Evolutionary conservation across 2,113 vertebrate genomes (phyloP), one percentile per base, ranked within the genome.

Genomic region (Gambusia affinis): DNA sequence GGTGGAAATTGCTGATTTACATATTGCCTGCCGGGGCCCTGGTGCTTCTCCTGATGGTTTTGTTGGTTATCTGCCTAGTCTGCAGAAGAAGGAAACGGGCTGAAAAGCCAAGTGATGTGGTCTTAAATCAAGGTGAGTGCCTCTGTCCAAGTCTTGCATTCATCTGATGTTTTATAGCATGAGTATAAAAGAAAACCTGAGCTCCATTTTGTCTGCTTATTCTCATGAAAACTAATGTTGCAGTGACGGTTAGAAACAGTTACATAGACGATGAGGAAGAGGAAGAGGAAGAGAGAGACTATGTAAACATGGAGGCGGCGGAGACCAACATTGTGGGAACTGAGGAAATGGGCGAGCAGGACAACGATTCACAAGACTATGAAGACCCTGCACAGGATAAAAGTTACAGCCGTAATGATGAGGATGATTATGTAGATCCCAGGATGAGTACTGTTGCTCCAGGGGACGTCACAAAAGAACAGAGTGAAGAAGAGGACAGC

Each of bases 51-150:
- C 31, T 60, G 35, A 31, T 65, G 35, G 29, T 66, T 51, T 31
- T 65, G 22, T 4, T 35, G 47, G 35, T 66, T 30, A 37, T 66
- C 15, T 31, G 63, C 19, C 63, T 78, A 47, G 24, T 72, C 54
- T 12, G 37, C 14, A 60, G 51, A 17, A 69, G 42, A 66, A 64
- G 67, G 54, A 28, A 1, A 28, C 47, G 0, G 24, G 8, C 11
- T 12, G 60, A 60, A 65, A 15, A 22, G 24, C 3, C 1, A 3
- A 15, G 24, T 4, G 5, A 3, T 19, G 33, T 54, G 22, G 39
- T 67, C 31, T 31, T 65, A 42, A 60, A 39, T 64, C 62, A 78
- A 78, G 60, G 76, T 78, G 12, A 0, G 76, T 72, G 19, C 7
- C 65, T 3, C 61, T 29, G 31, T 24, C 24, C 22, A 57, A n/a